Evolutionary conservation across 2,113 vertebrate genomes (phyloP), one percentile per base, ranked within the genome.

Genomic region (Pantherophis guttatus): DNA sequence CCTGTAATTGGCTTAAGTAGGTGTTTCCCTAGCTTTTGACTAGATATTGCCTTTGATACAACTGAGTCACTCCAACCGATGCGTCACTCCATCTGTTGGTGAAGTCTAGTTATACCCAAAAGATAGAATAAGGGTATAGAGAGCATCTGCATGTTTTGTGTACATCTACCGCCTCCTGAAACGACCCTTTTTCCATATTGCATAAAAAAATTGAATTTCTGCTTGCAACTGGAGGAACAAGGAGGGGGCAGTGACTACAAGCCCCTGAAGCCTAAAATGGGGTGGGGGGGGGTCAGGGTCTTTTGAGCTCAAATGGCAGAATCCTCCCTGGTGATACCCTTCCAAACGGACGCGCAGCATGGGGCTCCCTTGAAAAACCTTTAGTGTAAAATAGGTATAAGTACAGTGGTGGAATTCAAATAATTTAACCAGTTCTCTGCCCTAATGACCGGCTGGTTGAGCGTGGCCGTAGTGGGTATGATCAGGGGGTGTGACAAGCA

Each of bases 381-480:
- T 98, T 98, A 98, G 98, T 98, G 98, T 98, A 98, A 99, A 98
- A 99, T 98, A 98, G 97, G 57, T 97, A 17, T 53, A 65, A 98
- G 48, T 50, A 4, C 48, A 7, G 48, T 50, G 48, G 48, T 50
- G 6, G 48, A 4, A 50, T 50, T 50, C 5, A 50, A 50, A 50
- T 50, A 50, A 50, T 50, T 50, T 50, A 50, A 50, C 48, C 48
- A 7, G 48, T 50, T 50, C 6, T 50, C 48, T 0, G 48, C 48
- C 48, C 48, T 7, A 50, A 50, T 50, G 48, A 50, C 48, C 6
- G 48, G 48, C 0, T 50, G 48, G 48, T 3, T 50, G 48, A 7
- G 48, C 48, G 48, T 50, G 48, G 48, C 48, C 48, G 8, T 50
- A 7, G 48, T 50, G 48, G 48, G 48, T 7, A 7, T 50, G 48